These are phyloP conservation scores for Dicyrtoma fusca DNA, from an alignment of 2,888 invertebrate species.

Conservation along the genomic window DNA sequence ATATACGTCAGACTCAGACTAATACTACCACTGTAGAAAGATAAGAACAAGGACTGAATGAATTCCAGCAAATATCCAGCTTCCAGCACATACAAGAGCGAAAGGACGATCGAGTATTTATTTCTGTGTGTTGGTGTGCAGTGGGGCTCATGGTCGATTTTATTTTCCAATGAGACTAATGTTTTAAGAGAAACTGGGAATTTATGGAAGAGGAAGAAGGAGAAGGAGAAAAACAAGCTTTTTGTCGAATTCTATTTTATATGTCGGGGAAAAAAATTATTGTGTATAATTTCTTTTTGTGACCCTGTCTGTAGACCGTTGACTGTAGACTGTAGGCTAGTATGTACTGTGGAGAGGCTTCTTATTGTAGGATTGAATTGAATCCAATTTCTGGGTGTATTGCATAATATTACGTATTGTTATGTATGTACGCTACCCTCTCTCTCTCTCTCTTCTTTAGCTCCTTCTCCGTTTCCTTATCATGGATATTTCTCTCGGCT, in stretches of 20 bases:
- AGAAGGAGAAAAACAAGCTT: neutral
- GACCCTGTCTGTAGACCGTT: no score
- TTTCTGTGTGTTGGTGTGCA: neutral
- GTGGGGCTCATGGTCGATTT: neutral
- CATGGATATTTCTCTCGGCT: neutral
- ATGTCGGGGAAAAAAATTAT: neutral
- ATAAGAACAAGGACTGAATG: no score
- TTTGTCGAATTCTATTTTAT: neutral
- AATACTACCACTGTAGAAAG: no score
- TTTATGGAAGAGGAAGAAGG: neutral
- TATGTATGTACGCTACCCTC: neutral
- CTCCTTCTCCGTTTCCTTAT: neutral
- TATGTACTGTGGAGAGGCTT: neutral
- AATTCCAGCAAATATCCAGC: no score
- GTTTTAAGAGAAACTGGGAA: neutral
- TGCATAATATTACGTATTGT: no score
- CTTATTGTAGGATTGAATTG: conserved; percentile 2
- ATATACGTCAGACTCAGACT: no score
- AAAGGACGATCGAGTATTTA: neutral
- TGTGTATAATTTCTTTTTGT: conserved; percentile 7
- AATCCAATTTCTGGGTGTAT: neutral
- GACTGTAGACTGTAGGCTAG: no score
- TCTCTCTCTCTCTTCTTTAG: neutral
- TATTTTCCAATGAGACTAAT: conserved; percentile 3
- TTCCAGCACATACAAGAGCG: no score